Conservation (phyloP, 2,888 invertebrate genomes). For the Agrochola lota region DNA sequence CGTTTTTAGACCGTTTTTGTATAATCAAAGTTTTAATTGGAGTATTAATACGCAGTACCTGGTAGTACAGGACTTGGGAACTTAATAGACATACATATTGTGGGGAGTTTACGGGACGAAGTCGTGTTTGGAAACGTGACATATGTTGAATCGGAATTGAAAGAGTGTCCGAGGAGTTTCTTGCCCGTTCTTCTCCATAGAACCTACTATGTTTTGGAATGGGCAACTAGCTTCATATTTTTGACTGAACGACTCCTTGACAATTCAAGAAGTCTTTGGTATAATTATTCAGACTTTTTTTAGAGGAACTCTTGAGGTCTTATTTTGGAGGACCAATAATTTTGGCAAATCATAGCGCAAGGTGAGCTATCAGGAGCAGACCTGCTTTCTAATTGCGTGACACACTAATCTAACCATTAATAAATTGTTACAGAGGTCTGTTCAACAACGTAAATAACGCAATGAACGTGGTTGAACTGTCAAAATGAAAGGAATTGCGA, state of each 20-base stretch:
- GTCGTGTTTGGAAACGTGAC: constrained; percentile 4
- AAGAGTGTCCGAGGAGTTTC: too few relatives aligned
- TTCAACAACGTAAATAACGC: neutral
- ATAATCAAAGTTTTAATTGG: constrained; percentile 79
- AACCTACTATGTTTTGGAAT: too few relatives aligned
- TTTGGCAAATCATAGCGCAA: neutral
- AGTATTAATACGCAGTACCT: constrained; percentile 77
- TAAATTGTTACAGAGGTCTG: neutral
- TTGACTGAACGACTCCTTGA: too few relatives aligned
- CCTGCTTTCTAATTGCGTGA: neutral
- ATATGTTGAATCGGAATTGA: neutral
- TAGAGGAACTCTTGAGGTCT: neutral
- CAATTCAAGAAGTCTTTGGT: neutral
- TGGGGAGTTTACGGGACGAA: constrained; percentile 39
- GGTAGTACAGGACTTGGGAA: constrained; percentile 57
- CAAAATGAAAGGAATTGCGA: neutral
- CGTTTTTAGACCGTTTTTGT: constrained; percentile 64
- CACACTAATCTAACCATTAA: neutral
- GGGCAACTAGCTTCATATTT: too few relatives aligned
- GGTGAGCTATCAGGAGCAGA: neutral
- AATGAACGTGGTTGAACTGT: neutral
- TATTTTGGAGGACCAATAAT: neutral
- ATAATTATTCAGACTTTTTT: too few relatives aligned
- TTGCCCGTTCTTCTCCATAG: too few relatives aligned
- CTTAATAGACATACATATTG: constrained; percentile 57